Evolutionary conservation across 1,140 invertebrate species (phyloP).

Genomic region (Pantala flavescens): DNA sequence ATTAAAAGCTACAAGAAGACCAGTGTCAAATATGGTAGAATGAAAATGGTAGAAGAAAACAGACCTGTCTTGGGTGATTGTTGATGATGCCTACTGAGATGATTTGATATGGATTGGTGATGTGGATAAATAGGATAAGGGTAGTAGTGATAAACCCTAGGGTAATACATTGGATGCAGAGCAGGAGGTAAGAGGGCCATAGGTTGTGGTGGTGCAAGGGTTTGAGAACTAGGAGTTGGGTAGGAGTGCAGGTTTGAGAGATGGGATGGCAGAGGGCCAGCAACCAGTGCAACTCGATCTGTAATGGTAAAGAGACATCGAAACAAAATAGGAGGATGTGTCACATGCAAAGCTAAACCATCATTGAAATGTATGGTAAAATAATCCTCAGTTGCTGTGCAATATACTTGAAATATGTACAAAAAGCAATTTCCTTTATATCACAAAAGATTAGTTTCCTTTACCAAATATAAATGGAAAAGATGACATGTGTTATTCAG

Average conservation of each 20-base stretch:
- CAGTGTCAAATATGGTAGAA: neutral
- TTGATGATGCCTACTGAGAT: constrained; percentile 1
- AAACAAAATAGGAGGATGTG: constrained; percentile 4
- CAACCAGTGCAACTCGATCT: constrained; percentile 14
- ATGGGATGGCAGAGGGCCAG: constrained; percentile 6
- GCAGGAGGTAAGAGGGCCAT: constrained; percentile 7
- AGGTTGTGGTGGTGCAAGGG: neutral
- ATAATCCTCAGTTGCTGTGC: neutral
- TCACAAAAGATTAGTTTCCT: too few species aligned
- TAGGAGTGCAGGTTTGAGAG: neutral
- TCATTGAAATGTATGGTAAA: neutral
- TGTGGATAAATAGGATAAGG: constrained; percentile 26
- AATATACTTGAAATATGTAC: too few species aligned
- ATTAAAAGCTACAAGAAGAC: too few species aligned
- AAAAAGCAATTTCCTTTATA: too few species aligned
- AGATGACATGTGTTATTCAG: too few species aligned
- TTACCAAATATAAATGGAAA: too few species aligned
- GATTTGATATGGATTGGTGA: constrained; percentile 5
- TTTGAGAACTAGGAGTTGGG: neutral
- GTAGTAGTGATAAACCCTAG: constrained; percentile 42
- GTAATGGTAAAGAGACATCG: neutral
- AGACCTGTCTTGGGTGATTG: neutral
- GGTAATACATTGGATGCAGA: constrained; percentile 40
- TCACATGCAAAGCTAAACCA: neutral
- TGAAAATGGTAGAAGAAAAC: neutral